phyloP scores from a whole-genome alignment of 2,797 vertebrate species.

The Tragopan temminckii region DNA sequence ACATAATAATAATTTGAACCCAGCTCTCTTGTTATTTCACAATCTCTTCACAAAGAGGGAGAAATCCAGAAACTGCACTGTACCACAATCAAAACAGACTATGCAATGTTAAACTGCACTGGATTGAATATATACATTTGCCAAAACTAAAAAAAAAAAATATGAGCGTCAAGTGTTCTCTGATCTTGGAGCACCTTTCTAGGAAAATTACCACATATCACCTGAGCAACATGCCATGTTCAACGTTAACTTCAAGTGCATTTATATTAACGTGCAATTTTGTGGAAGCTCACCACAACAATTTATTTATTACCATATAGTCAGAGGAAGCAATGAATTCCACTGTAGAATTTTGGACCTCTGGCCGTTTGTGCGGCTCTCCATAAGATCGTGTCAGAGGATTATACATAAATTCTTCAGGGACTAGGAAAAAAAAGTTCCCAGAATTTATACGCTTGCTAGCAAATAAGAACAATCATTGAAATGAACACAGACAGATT shows the following conservation, averaged over 20 bases:
- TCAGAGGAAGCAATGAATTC: constrained; percentile 99
- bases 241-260: neutral
- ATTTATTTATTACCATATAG: constrained; percentile 90
- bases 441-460: neutral
- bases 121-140: neutral
- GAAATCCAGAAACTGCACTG: neutral
- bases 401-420: constrained; percentile 99
- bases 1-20: neutral
- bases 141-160: neutral
- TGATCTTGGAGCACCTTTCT: neutral
- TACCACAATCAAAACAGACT: neutral
- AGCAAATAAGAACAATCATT: neutral
- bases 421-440: constrained; percentile 82
- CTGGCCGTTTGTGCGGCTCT: constrained; percentile 95
- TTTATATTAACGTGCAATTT: neutral
- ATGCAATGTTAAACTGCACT: neutral
- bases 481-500: neutral
- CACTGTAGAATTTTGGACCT: constrained; percentile 96
- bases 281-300: neutral
- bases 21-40: neutral
- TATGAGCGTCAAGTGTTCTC: neutral
- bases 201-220: neutral
- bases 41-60: neutral
- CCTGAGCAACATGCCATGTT: neutral
- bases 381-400: constrained; percentile 95